Conservation (phyloP, 2,113 vertebrate species). For the Tetrao urogallus region DNA sequence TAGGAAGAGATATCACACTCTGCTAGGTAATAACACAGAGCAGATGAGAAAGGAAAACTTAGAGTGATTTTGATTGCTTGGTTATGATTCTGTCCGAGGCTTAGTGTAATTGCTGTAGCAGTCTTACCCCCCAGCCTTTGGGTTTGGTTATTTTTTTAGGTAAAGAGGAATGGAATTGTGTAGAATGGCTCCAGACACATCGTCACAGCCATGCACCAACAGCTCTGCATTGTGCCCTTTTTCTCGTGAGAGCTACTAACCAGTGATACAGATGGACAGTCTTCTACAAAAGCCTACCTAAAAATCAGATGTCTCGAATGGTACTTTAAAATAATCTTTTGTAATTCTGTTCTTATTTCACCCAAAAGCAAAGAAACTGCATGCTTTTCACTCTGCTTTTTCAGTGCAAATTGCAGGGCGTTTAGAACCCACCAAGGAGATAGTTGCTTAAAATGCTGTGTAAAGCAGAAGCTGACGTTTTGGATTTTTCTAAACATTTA, state of each 20-base stretch:
- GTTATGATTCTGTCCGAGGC: background rate
- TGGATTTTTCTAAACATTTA: background rate
- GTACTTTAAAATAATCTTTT: background rate
- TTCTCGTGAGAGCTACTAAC: background rate
- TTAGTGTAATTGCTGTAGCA: conserved; percentile 2
- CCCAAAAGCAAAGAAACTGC: background rate
- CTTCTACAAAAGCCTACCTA: background rate
- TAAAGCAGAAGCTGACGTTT: background rate
- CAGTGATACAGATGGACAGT: background rate
- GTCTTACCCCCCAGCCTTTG: background rate
- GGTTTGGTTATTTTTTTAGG: background rate
- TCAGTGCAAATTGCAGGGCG: background rate
- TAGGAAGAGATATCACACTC: background rate
- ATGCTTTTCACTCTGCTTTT: background rate
- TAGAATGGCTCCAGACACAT: background rate
- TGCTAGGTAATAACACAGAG: background rate
- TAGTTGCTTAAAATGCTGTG: background rate
- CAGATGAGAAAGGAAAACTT: background rate
- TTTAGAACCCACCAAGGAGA: background rate
- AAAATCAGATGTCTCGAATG: background rate
- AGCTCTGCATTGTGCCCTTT: background rate
- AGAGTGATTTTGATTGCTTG: background rate
- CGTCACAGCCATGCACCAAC: background rate
- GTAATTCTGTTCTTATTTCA: background rate
- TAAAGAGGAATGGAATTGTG: background rate